Evolutionary conservation across 1,140 invertebrate genomes (phyloP), one percentile per base, ranked within the genome.

Genomic region (Hylaeus anthracinus): DNA sequence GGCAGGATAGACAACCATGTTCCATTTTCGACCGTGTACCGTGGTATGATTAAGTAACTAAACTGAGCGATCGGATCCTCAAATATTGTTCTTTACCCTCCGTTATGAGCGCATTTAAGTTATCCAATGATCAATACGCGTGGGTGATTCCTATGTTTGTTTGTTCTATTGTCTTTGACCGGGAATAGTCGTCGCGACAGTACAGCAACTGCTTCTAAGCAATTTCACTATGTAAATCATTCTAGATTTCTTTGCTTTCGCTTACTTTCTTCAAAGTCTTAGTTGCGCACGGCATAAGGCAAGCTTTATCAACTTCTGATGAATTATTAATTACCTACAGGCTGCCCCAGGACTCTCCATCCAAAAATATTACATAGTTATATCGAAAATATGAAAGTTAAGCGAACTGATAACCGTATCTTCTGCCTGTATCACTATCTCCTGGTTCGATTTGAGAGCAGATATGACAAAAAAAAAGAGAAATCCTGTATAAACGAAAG

Each of bases 1-100:
- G 87, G 60, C 87, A 82, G 86, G 71, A 88, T 86, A 85, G 87
- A 83, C 83, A 88, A 85, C 84, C 84, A 86, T 86, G 86, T 86
- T 88, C 87, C 84, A 88, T 88, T 88, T 88, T 88, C 81, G 75
- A 76, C 82, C 76, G 79, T 79, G 79, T 67, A 84, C 63, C 67
- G 66, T 63, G 73, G 72, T 78, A 72, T 75, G 75, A 79, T 86
- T 86, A 83, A 86, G 85, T 72, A 80, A 80, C 72, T 67, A 75
- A 67, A 66, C 64, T 74, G 66, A 61, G 64, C 79, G 65, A 80
- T 74, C 60, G 70, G 70, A 79, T 73, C 73, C 41, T 79, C 77
- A 79, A 79, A 79, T 79, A 79, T 79, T 79, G 60, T 79, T 65
- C 77, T 51, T 56, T 51, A 61, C 10, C 8, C 61, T 41, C 69